Evolutionary conservation across 2,797 vertebrate genomes (phyloP), one percentile per base, ranked within the genome.

Genomic region (Sebastes baramenuke): DNA sequence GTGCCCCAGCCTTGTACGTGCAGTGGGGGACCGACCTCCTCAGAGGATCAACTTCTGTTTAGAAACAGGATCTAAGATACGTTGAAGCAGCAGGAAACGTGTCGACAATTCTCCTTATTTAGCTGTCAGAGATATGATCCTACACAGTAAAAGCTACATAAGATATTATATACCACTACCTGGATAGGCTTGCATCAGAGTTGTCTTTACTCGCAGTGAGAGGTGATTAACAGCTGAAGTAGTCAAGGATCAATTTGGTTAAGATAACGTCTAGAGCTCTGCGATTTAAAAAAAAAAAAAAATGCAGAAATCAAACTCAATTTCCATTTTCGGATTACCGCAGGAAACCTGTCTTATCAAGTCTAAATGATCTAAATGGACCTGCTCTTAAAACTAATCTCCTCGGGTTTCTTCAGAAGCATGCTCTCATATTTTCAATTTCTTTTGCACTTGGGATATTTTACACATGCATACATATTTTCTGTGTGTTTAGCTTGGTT

Each of bases 11-110:
- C n/a, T 16, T 75, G 16, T 85, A 75, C 20, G 11, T 64, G 24
- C 36, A 80, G 61, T 75, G 25, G 62, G 56, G 75, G 29, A 52
- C 38, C 65, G 49, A 76, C 70, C 75, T 77, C 85, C 80, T 78
- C 18, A 10, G 58, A 80, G 79, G 75, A 67, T 67, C 77, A 29
- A 55, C 79, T 54, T 77, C 16, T 83, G 73, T 83, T 80, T 42
- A 81, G 64, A 66, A 67, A 62, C 56, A 65, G 14, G 11, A 67
- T 88, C 68, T 59, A 12, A 80, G 38, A 42, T 13, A 64, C 0
- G 6, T 34, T 24, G 56, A 66, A 77, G 36, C 72, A 67, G 73
- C 52, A 46, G 74, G 68, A 81, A 72, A 71, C 9, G 42, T 79
- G 64, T 68, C 71, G 80, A 79, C 66, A 29, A 36, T 36, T 60